These are phyloP conservation scores for Drosophila nigrodunni DNA, from an alignment of 1,140 invertebrate species.

Conservation along the genomic window DNA sequence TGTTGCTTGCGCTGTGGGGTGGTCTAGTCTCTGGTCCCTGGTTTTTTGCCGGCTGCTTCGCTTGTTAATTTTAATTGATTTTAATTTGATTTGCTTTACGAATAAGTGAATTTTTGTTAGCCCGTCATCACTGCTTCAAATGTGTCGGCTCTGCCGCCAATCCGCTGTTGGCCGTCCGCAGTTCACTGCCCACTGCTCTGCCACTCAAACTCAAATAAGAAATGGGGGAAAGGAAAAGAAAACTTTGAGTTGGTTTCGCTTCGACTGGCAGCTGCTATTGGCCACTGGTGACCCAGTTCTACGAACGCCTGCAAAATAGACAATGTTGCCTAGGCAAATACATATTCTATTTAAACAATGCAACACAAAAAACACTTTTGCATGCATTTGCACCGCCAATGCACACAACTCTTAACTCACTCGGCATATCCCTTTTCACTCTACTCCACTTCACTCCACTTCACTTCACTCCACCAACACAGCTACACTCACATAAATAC, in stretches of 20 bases:
- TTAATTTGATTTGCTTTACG: conserved; percentile 70
- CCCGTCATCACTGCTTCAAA: conserved; percentile 21
- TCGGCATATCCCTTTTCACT: neutral
- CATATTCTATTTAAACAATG: conserved; percentile 43
- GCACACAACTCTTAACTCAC: conserved; percentile 9
- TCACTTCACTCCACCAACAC: neutral
- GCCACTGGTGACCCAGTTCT: conserved; percentile 48
- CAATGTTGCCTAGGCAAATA: conserved; percentile 48
- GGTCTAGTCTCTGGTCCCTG: conserved; percentile 11
- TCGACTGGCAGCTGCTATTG: neutral
- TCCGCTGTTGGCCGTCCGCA: neutral
- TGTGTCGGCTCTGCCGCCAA: neutral
- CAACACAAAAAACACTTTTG: conserved; percentile 47
- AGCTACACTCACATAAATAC: conserved; percentile 2
- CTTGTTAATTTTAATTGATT: conserved; percentile 81
- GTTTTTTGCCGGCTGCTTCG: conserved; percentile 50
- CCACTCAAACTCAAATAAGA: conserved; percentile 2
- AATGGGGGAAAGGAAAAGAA: conserved; percentile 8
- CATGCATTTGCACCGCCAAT: conserved; percentile 43
- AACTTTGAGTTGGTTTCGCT: conserved; percentile 13
- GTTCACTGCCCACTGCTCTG: neutral
- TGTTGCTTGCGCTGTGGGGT: conserved; percentile 32
- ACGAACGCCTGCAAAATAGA: conserved; percentile 21
- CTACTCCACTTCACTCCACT: neutral
- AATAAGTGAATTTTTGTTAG: conserved; percentile 64